Conservation (phyloP, 2,888 invertebrate genomes). For the Eurytoma adleriae region DNA sequence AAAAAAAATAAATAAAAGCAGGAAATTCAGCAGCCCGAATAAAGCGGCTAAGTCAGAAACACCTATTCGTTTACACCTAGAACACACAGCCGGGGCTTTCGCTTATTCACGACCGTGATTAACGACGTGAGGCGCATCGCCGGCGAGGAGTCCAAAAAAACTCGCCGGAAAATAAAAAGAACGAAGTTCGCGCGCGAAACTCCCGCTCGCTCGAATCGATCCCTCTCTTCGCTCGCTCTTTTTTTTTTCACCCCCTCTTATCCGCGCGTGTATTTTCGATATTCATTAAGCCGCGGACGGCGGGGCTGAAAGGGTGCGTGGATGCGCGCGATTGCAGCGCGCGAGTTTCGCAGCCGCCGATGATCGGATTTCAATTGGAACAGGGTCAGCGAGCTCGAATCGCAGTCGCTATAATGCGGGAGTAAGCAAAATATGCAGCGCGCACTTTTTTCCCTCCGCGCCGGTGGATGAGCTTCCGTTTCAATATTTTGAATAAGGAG, state of each 20-base stretch:
- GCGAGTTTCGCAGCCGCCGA: slow-evolving; percentile 50
- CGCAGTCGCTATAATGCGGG: slow-evolving; percentile 36
- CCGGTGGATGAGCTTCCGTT: slow-evolving; percentile 20
- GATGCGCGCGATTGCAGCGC: slow-evolving; percentile 30
- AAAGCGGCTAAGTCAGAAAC: not conserved
- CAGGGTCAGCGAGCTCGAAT: slow-evolving; percentile 64
- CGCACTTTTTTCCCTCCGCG: slow-evolving; percentile 14
- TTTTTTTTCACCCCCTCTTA: not conserved
- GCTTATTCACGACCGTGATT: slow-evolving; percentile 14
- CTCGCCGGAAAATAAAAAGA: not conserved
- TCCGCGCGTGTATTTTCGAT: slow-evolving; percentile 4
- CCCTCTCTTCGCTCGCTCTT: not conserved
- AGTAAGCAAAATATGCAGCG: not conserved
- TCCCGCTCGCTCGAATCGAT: not conserved
- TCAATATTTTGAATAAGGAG: slow-evolving; percentile 5
- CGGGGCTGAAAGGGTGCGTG: not conserved
- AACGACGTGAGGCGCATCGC: slow-evolving; percentile 17
- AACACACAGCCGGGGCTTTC: not conserved
- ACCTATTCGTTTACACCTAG: no score
- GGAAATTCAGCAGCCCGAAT: not conserved
- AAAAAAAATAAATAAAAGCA: not conserved
- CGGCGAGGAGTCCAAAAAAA: not conserved
- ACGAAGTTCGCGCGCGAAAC: not conserved
- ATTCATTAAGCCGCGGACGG: not conserved
- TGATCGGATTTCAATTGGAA: slow-evolving; percentile 65